Conservation (phyloP, 2,797 vertebrate species). For the Sebastes oblongus region DNA sequence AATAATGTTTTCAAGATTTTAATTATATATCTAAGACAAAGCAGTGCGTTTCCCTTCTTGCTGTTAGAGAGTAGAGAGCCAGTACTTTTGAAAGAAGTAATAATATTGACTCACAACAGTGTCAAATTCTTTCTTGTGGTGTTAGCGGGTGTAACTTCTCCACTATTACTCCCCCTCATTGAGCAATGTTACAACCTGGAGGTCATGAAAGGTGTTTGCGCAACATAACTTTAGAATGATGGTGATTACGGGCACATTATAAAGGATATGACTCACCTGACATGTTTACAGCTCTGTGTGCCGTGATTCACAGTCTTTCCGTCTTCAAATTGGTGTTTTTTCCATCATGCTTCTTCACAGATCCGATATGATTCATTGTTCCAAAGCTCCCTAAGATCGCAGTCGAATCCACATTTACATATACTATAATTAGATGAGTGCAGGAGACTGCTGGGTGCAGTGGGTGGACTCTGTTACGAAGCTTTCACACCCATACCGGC, state of each 20-base stretch:
- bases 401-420: conserved; percentile 32
- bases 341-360: not conserved
- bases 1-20: not conserved
- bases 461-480: conserved; percentile 27
- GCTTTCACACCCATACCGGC: conserved; percentile 20
- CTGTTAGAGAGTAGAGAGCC: not conserved
- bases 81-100: not conserved
- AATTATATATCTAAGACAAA: not conserved
- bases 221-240: conserved; percentile 32
- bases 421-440: conserved; percentile 45
- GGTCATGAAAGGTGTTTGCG: conserved; percentile 32
- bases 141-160: not conserved
- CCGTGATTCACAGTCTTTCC: conserved; percentile 41
- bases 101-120: not conserved
- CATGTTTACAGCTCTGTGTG: conserved; percentile 25
- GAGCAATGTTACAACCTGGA: conserved; percentile 14
- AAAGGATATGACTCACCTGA: conserved; percentile 57
- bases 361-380: conserved; percentile 47
- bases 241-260: conserved; percentile 4
- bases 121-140: not conserved
- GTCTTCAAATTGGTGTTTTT: conserved; percentile 36
- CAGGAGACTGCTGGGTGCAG: conserved; percentile 23
- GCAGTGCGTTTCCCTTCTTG: not conserved
- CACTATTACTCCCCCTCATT: conserved; percentile 34
- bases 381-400: conserved; percentile 17